Evolutionary conservation across 1,140 invertebrate species (phyloP), one percentile per base, ranked within the genome.

Genomic region (Drosophila mauritiana): DNA sequence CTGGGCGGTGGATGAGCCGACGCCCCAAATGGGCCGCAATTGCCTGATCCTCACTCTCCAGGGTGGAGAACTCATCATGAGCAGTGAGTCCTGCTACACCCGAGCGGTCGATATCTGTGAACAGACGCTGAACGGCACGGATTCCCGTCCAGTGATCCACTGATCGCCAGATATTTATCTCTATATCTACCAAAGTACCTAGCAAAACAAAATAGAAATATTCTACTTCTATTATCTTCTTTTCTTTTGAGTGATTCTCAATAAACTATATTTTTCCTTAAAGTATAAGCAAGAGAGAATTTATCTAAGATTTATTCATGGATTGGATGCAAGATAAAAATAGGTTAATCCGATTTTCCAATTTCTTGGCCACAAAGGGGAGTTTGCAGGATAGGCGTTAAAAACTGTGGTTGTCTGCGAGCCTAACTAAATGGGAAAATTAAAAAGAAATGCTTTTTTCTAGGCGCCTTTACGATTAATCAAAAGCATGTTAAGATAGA

Each of bases 81-180:
- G 72, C 63, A 89, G 62, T 52, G 83, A 82, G 37, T 73, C 75
- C 40, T 88, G 83, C 53, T 64, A 77, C 25, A 67, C 63, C 0
- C 51, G 31, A 11, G 83, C 83, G 6, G 56, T 83, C 0, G 79
- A 88, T 15, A 89, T 88, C 1, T 88, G 83, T 39, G 83, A 88
- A 22, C 84, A 89, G 45, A 31, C 70, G 7, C 56, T 88, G 5
- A 64, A 42, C 36, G 73, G 64, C 3, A 61, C 54, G 27, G 81
- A 77, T 0, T 45, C 67, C 6, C 63, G 63, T 3, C 59, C 76
- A 0, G 45, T 88, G 4, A 88, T 89, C 46, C 83, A 88, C 57
- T 52, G 49, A 52, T 17, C 27, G 27, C 8, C 46, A 48, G 4
- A 27, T 4, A 17, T 17, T 11, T 11, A 15, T 51, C 13, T 8